These are phyloP conservation scores for Ctenomys sociabilis DNA, from an alignment of 2,113 vertebrate genomes.

Conservation along the genomic window DNA sequence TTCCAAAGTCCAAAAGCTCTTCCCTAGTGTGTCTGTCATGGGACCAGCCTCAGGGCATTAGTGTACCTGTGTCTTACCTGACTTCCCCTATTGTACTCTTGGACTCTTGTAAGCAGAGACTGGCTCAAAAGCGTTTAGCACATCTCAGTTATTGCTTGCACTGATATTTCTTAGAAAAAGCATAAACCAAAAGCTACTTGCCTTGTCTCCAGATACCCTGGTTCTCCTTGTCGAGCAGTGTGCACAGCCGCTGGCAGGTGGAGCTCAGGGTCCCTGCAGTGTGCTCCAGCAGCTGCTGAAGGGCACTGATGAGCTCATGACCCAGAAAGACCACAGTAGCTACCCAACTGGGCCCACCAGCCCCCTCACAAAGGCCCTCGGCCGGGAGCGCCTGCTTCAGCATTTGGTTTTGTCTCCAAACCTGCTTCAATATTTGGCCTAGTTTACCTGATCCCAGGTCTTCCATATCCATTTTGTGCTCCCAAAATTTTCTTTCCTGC, in stretches of 20 bases:
- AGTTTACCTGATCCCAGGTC: constrained; percentile 76
- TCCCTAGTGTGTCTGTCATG: not conserved
- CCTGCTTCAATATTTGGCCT: constrained; percentile 78
- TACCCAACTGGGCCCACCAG: constrained; percentile 27
- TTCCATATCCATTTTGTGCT: constrained; percentile 74
- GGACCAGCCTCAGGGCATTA: not conserved
- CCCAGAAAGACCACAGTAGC: constrained; percentile 73
- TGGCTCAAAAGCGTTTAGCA: not conserved
- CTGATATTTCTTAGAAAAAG: constrained; percentile 1
- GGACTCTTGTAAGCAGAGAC: not conserved
- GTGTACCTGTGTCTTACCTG: not conserved
- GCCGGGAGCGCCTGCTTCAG: constrained; percentile 64
- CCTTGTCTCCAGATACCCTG: constrained; percentile 78
- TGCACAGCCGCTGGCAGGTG: constrained; percentile 74
- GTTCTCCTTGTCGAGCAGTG: constrained; percentile 74
- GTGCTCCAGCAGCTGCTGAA: constrained; percentile 79
- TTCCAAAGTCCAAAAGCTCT: not conserved
- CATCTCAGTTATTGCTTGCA: not conserved
- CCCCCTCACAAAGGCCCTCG: constrained; percentile 51
- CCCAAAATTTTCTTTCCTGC: constrained; percentile 49
- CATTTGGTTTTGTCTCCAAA: constrained; percentile 79
- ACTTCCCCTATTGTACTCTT: not conserved
- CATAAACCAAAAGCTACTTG: constrained; percentile 70
- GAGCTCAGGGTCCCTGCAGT: constrained; percentile 68
- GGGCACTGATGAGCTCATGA: constrained; percentile 75